Percentiles rank a stretch among this genome's conserved stretches.
Evolutionary conservation across 2,888 invertebrate genomes (phyloP).

Genomic region (Rhorus exstirpatorius): DNA sequence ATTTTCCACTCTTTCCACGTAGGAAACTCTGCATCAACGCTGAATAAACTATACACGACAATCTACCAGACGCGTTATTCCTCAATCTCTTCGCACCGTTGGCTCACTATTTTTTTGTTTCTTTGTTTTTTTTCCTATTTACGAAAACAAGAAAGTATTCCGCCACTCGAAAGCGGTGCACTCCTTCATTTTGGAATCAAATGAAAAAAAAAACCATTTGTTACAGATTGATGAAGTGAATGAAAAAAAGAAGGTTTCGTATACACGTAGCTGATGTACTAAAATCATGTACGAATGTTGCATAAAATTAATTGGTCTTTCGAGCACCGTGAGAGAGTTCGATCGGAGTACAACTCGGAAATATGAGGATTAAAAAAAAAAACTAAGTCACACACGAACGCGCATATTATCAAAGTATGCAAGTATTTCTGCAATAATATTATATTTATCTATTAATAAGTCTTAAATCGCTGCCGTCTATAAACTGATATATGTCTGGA

Average conservation of each 20-base stretch:
- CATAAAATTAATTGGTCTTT: constrained; percentile 66
- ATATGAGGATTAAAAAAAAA: constrained; percentile 27
- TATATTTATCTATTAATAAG: constrained; percentile 46
- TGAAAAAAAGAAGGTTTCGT: neutral
- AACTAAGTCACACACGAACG: constrained; percentile 3
- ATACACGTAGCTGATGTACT: constrained; percentile 32
- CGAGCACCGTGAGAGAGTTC: constrained; percentile 65
- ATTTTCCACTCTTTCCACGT: constrained; percentile 38
- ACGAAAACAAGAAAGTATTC: neutral
- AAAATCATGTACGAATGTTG: constrained; percentile 43
- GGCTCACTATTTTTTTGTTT: neutral
- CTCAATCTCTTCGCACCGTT: constrained; percentile 20
- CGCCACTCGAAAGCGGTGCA: neutral
- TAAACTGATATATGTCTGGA: constrained; percentile 35
- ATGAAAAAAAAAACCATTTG: neutral
- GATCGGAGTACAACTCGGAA: constrained; percentile 54
- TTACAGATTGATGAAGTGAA: neutral
- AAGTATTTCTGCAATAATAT: constrained; percentile 38
- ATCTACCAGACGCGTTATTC: neutral
- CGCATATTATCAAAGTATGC: constrained; percentile 2
- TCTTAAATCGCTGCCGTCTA: constrained; percentile 23
- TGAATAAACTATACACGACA: no score
- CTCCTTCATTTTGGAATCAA: neutral
- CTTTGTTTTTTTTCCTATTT: neutral
- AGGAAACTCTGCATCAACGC: neutral